These are phyloP conservation scores for Ophonus ardosiacus DNA, from an alignment of 2,888 invertebrate genomes.

Conservation along the genomic window DNA sequence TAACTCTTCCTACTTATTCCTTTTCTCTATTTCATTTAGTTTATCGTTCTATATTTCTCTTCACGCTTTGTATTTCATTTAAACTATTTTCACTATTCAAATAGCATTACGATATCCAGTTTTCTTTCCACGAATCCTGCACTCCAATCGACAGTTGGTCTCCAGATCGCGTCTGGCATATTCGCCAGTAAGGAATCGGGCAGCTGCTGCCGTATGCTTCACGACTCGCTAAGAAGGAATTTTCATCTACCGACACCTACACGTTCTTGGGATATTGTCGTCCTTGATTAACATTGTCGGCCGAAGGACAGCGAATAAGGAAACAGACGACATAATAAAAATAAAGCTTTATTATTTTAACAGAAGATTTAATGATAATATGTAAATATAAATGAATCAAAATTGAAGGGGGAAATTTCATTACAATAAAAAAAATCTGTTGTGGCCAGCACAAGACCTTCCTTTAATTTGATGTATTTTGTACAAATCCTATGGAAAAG, in stretches of 20 bases:
- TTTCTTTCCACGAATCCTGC: background rate
- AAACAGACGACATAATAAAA: background rate
- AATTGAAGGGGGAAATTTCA: no score
- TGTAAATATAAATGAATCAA: no score
- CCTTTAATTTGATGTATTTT: no score
- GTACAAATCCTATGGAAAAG: no score
- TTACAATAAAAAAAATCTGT: no score
- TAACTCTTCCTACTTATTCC: no score
- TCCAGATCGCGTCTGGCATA: background rate
- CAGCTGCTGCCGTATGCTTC: slow-evolving; percentile 11
- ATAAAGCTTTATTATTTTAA: background rate
- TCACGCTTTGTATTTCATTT: background rate
- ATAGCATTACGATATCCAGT: background rate
- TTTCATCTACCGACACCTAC: slow-evolving; percentile 21
- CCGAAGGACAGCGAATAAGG: background rate
- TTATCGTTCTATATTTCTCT: background rate
- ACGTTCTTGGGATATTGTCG: slow-evolving; percentile 30
- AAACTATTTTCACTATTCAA: background rate
- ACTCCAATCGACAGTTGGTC: slow-evolving; percentile 2
- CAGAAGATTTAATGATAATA: background rate
- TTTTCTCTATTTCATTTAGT: no score
- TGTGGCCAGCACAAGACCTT: no score
- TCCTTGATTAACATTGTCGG: slow-evolving; percentile 14
- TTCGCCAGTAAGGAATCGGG: background rate
- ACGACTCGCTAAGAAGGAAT: slow-evolving; percentile 14